Conservation (phyloP, 2,797 vertebrate species). For the Phoxinus dragarum region DNA sequence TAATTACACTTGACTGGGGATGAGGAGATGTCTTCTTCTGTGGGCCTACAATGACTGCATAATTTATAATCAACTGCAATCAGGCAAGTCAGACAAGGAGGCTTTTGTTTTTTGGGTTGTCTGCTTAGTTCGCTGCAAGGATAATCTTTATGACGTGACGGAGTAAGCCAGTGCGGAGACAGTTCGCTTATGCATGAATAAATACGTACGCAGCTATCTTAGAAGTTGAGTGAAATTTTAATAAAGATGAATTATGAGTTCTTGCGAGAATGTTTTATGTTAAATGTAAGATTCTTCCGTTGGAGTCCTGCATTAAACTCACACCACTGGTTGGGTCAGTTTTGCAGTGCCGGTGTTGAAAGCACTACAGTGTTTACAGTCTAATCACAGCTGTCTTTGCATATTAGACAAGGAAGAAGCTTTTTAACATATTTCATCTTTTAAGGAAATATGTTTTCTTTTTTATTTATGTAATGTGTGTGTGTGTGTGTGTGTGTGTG, state of each 20-base stretch:
- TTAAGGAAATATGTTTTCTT: background rate
- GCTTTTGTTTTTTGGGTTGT: conserved; percentile 76
- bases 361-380: background rate
- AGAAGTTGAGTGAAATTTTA: conserved; percentile 12
- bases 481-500: background rate
- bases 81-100: conserved; percentile 74
- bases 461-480: conserved; percentile 44
- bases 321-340: background rate
- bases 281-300: background rate
- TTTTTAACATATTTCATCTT: background rate
- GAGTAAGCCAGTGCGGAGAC: background rate
- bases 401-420: background rate
- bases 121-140: conserved; percentile 36
- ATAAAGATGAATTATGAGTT: conserved; percentile 14
- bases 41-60: conserved; percentile 95
- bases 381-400: background rate
- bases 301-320: background rate
- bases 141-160: conserved; percentile 38
- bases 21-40: conserved; percentile 98
- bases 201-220: background rate
- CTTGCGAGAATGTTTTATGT: background rate
- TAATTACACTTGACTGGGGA: conserved; percentile 99
- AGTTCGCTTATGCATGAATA: conserved; percentile 34
- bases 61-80: conserved; percentile 98
- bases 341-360: background rate